A percentile compares a stretch with the other conserved stretches of the same genome.
Conservation (phyloP, 1,140 invertebrate genomes). For the Caenorhabditis remanei region DNA sequence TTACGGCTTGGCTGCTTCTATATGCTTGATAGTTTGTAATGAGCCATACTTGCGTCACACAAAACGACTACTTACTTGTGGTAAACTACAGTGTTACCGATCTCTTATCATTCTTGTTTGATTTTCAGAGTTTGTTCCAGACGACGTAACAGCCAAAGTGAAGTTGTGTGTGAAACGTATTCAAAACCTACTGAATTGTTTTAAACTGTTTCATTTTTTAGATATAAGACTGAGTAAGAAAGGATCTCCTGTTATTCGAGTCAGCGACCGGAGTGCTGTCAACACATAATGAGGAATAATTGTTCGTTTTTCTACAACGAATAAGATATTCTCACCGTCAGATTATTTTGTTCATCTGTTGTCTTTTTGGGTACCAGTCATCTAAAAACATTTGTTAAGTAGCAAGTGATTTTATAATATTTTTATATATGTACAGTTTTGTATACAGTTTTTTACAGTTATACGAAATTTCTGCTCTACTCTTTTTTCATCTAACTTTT, state of each 20-base stretch:
- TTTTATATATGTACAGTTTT: too few relatives aligned
- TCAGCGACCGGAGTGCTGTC: background rate
- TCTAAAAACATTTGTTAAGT: too few relatives aligned
- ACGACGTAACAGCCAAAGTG: background rate
- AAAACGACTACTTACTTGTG: background rate
- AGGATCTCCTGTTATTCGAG: background rate
- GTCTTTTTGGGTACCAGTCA: too few relatives aligned
- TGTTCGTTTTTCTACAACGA: background rate
- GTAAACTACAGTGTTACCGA: background rate
- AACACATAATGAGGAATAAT: background rate
- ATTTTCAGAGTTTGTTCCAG: background rate
- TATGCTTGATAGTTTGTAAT: slow-evolving; percentile 20
- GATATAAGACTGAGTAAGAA: background rate
- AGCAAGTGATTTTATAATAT: too few relatives aligned
- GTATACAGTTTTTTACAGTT: too few relatives aligned
- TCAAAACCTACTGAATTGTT: background rate
- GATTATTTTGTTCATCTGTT: background rate
- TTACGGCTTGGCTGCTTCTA: slow-evolving; percentile 12
- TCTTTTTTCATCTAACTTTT: too few relatives aligned
- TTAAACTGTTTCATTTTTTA: background rate
- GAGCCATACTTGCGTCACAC: slow-evolving; percentile 5
- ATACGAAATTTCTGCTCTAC: too few relatives aligned
- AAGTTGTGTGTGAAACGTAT: background rate
- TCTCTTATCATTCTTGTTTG: background rate
- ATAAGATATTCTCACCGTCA: too few relatives aligned